phyloP scores from a whole-genome alignment of 2,113 vertebrate genomes.

The Dipodomys stephensi region DNA sequence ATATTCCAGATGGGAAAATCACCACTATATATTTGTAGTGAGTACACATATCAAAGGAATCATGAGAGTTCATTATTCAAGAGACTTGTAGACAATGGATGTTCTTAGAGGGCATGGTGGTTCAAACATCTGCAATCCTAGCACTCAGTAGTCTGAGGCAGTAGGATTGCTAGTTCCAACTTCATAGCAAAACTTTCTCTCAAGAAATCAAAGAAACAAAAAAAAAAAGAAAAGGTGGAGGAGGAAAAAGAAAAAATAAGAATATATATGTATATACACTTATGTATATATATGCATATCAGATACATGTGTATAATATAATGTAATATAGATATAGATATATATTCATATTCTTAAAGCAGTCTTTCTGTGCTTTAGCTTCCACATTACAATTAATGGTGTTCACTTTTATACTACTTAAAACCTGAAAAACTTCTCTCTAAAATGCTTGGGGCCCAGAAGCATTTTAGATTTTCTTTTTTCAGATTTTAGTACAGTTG shows the following conservation, averaged over 20 bases:
- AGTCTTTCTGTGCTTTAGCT: neutral
- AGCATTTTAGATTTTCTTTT: neutral
- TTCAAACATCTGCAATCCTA: neutral
- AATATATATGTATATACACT: too few relatives aligned
- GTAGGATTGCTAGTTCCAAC: neutral
- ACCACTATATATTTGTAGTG: neutral
- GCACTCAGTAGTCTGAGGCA: too few relatives aligned
- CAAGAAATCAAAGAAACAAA: neutral
- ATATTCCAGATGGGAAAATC: neutral
- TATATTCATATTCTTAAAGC: neutral
- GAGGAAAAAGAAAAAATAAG: neutral
- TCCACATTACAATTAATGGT: neutral
- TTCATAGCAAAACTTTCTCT: neutral
- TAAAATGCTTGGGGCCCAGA: neutral
- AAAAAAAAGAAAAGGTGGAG: too few relatives aligned
- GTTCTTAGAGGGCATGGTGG: neutral
- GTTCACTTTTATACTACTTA: neutral
- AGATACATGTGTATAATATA: too few relatives aligned
- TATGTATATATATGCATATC: too few relatives aligned
- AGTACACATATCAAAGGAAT: neutral
- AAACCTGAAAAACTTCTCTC: neutral
- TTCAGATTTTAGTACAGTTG: neutral
- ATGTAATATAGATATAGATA: too few relatives aligned
- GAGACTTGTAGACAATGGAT: neutral
- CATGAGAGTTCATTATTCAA: neutral